Conservation (phyloP, 2,113 vertebrate species). For the Cranoglanis bouderius region DNA sequence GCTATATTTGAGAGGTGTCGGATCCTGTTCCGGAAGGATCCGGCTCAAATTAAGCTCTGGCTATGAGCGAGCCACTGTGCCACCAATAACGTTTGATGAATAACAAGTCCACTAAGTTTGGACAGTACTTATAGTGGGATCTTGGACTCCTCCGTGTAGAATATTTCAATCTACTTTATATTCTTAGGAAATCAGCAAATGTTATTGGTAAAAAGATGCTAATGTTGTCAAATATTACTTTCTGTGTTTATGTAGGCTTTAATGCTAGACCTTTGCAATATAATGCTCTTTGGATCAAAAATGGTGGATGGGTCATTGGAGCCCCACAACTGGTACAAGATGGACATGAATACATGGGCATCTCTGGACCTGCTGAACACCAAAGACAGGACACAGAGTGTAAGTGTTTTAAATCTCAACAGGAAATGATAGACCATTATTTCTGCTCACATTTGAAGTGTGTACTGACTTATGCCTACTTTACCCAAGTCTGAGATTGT, state of each 20-base stretch:
- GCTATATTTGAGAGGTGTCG: too few relatives aligned
- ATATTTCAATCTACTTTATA: neutral
- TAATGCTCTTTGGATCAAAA: conserved; percentile 13
- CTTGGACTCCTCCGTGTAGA: neutral
- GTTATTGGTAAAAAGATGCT: neutral
- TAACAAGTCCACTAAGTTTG: neutral
- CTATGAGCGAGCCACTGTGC: neutral
- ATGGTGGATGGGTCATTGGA: conserved; percentile 15
- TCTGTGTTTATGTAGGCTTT: conserved; percentile 31
- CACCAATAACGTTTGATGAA: neutral
- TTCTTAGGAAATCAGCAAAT: neutral
- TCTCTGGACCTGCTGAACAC: neutral
- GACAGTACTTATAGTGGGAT: neutral
- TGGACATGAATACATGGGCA: neutral
- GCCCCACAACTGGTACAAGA: conserved; percentile 33
- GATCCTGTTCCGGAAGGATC: too few relatives aligned
- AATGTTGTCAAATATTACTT: neutral
- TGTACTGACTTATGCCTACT: neutral
- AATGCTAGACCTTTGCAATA: conserved; percentile 43
- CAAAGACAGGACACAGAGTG: neutral
- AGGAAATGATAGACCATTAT: neutral
- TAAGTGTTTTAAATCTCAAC: conserved; percentile 18
- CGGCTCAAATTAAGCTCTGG: too few relatives aligned
- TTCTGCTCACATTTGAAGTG: neutral
- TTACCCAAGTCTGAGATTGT: neutral